Evolutionary conservation across 2,113 vertebrate species (phyloP).

Genomic region (Rhodinocichla rosea): DNA sequence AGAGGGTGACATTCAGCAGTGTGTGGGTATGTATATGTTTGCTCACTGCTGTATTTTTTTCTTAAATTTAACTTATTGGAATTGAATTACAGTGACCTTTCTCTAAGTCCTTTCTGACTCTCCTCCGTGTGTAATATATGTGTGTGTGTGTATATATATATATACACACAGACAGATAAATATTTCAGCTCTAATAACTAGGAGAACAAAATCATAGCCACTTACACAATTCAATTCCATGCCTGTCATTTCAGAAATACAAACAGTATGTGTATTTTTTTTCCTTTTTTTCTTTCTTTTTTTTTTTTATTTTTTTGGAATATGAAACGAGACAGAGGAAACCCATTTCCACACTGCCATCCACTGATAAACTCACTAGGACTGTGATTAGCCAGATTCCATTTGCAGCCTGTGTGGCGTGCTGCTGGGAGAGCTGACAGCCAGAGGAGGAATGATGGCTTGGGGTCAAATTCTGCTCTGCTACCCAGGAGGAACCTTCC

Average conservation of each 20-base stretch:
- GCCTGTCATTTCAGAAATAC: neutral
- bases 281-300: neutral
- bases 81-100: slow-evolving; percentile 31
- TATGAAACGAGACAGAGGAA: neutral
- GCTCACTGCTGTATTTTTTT: neutral
- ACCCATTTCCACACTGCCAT: slow-evolving; percentile 6
- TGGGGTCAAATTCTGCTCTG: neutral
- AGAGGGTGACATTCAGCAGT: neutral
- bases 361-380: slow-evolving; percentile 17
- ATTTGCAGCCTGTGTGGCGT: neutral
- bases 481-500: neutral
- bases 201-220: neutral
- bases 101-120: neutral
- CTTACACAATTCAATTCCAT: neutral
- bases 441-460: neutral
- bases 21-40: neutral
- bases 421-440: slow-evolving; percentile 38
- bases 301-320: neutral
- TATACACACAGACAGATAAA: neutral
- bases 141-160: neutral
- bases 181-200: neutral
- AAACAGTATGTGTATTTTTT: neutral
- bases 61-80: neutral
- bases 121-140: neutral
- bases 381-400: neutral